A percentile compares a stretch with the other conserved stretches of the same genome.
These are phyloP conservation scores for Phalacrocorax aristotelis DNA, from an alignment of 2,113 vertebrate species.

Conservation along the genomic window DNA sequence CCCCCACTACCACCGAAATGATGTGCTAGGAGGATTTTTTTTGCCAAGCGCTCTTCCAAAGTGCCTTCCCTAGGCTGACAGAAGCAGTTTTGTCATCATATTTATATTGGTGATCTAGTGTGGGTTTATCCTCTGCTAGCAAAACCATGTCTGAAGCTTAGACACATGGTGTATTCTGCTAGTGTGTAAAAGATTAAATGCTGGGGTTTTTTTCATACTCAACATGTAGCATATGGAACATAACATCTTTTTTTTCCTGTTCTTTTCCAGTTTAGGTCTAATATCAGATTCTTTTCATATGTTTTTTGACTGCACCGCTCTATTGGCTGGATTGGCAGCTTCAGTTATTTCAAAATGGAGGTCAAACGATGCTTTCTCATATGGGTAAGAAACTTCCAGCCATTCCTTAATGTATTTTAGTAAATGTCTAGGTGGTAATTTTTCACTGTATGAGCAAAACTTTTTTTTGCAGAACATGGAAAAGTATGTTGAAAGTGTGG, in stretches of 20 bases:
- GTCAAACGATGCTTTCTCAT: constrained; percentile 96
- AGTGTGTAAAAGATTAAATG: background rate
- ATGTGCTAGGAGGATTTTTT: background rate
- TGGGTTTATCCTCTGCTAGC: background rate
- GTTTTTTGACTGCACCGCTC: constrained; percentile 99
- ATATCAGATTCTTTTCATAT: constrained; percentile 99
- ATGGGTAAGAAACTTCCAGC: constrained; percentile 84
- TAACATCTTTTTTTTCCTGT: constrained; percentile 20
- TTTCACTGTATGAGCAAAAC: background rate
- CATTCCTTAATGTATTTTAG: background rate
- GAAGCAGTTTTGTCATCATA: background rate
- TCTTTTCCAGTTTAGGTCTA: constrained; percentile 89
- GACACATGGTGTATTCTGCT: background rate
- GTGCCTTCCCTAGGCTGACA: background rate
- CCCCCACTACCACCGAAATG: background rate
- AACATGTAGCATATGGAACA: background rate
- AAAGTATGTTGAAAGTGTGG: background rate
- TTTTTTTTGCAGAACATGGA: background rate
- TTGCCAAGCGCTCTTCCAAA: background rate
- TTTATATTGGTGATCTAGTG: background rate
- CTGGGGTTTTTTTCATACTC: background rate
- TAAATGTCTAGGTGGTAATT: background rate
- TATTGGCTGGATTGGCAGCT: constrained; percentile 94
- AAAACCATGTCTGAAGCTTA: background rate
- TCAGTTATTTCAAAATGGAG: constrained; percentile 98